phyloP scores from a whole-genome alignment of 2,888 invertebrate genomes.

The Hypselothyrea guttata region DNA sequence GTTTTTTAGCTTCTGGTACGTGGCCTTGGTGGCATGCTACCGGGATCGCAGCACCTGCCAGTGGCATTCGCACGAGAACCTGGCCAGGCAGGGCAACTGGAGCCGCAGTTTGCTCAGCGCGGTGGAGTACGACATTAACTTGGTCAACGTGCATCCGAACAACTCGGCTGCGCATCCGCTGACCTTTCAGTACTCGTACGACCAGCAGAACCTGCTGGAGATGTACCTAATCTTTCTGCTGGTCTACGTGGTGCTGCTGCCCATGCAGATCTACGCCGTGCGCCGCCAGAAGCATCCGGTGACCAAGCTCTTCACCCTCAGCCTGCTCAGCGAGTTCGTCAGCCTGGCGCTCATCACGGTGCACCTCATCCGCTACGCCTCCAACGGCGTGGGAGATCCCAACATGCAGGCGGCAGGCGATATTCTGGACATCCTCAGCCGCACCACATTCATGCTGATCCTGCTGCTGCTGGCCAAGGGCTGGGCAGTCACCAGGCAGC shows the following conservation, averaged over 20 bases:
- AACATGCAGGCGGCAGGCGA: conserved; percentile 93
- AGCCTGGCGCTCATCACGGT: conserved; percentile 93
- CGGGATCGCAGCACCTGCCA: conserved; percentile 90
- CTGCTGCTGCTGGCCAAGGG: conserved; percentile 96
- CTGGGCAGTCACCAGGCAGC: conserved; percentile 96
- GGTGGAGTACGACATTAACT: conserved; percentile 94
- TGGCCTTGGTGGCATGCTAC: conserved; percentile 96
- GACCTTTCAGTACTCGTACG: conserved; percentile 98
- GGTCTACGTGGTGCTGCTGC: conserved; percentile 92
- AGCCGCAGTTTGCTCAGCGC: conserved; percentile 79
- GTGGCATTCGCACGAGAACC: conserved; percentile 89
- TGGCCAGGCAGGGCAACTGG: conserved; percentile 44
- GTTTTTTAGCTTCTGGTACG: conserved; percentile 93
- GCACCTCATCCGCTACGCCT: conserved; percentile 94
- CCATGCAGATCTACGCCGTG: conserved; percentile 95
- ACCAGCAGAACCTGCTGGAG: conserved; percentile 95
- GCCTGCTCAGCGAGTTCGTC: conserved; percentile 91
- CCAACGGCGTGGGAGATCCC: conserved; percentile 94
- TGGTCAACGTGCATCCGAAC: conserved; percentile 98
- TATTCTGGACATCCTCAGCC: conserved; percentile 94
- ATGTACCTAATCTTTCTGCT: conserved; percentile 94
- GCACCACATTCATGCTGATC: conserved; percentile 97
- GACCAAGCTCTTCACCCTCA: conserved; percentile 93
- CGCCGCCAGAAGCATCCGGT: conserved; percentile 94
- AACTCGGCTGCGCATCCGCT: conserved; percentile 91